Evolutionary conservation across 2,888 invertebrate genomes (phyloP).

Genomic region (Lydus trimaculatus): DNA sequence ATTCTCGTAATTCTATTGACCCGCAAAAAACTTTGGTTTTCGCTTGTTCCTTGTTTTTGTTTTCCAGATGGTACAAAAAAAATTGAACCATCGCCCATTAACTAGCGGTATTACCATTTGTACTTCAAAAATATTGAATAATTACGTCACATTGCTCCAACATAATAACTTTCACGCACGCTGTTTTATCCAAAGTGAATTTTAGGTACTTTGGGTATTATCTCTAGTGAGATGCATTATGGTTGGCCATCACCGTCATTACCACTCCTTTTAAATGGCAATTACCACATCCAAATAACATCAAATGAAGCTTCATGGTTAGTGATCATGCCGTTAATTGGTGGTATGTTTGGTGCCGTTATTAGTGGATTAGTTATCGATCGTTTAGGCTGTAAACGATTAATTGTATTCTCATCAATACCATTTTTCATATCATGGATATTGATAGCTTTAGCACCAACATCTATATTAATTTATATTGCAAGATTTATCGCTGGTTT

Average conservation of each 20-base stretch:
- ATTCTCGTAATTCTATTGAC: no score
- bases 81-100: no score
- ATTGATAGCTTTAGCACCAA: constrained; percentile 67
- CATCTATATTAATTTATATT: constrained; percentile 65
- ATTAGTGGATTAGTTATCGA: constrained; percentile 71
- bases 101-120: no score
- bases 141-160: background rate
- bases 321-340: constrained; percentile 71
- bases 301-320: constrained; percentile 69
- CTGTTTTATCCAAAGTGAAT: constrained; percentile 15
- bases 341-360: constrained; percentile 69
- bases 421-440: constrained; percentile 72
- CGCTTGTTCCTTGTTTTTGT: no score
- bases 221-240: constrained; percentile 57
- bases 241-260: constrained; percentile 70
- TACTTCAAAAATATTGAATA: no score
- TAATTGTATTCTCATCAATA: constrained; percentile 68
- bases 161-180: background rate
- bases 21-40: no score
- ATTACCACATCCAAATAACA: constrained; percentile 64
- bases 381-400: constrained; percentile 69
- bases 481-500: constrained; percentile 67
- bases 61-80: no score
- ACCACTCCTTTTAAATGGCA: constrained; percentile 60
- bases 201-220: constrained; percentile 53